Conservation (phyloP, 2,888 invertebrate genomes). For the Nephrotoma flavescens region DNA sequence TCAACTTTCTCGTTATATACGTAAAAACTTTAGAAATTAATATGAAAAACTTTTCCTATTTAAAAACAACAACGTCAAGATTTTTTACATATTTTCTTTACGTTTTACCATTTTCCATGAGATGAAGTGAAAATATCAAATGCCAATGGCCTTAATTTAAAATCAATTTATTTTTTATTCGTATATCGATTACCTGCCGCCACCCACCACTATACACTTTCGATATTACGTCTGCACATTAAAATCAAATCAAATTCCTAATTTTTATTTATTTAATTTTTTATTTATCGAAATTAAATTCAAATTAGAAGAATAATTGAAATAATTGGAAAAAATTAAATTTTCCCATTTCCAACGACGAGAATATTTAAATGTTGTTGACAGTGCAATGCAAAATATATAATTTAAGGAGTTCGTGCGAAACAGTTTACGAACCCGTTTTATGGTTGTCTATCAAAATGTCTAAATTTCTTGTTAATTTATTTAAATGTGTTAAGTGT, state of each 20-base stretch:
- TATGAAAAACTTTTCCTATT: too few relatives aligned
- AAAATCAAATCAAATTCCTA: not conserved
- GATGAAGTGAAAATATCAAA: not conserved
- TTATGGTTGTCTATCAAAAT: not conserved
- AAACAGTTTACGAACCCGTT: not conserved
- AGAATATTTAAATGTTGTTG: too few relatives aligned
- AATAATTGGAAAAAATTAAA: not conserved
- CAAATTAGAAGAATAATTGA: not conserved
- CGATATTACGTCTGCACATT: too few relatives aligned
- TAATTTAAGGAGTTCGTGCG: not conserved
- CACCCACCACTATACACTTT: not conserved
- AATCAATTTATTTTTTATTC: not conserved
- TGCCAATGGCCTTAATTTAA: not conserved
- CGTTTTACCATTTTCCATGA: not conserved
- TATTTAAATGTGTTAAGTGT: not conserved
- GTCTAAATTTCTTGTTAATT: not conserved
- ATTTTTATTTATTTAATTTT: not conserved
- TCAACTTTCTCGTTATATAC: too few relatives aligned
- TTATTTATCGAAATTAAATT: not conserved
- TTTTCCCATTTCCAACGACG: not conserved
- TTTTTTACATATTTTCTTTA: not conserved
- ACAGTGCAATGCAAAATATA: not conserved
- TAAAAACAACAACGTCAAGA: too few relatives aligned
- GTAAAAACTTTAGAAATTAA: too few relatives aligned
- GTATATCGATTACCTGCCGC: not conserved